Evolutionary conservation across 2,113 vertebrate species (phyloP).

Genomic region (Tenebrosternarchus preto): DNA sequence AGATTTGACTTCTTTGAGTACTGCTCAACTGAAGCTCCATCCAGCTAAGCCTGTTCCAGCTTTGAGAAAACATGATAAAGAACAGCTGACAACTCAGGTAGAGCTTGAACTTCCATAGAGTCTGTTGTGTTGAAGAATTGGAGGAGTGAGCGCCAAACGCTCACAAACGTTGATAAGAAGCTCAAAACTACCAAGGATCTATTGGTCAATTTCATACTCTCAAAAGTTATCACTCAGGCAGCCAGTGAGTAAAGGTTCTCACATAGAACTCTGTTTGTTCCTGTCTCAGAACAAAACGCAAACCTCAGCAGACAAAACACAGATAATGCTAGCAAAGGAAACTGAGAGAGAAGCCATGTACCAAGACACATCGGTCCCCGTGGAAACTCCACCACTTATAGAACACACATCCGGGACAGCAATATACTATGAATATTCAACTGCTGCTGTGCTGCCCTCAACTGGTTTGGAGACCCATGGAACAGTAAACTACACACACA

Average conservation of each 20-base stretch:
- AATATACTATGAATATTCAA: slow-evolving; percentile 1
- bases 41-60: slow-evolving; percentile 6
- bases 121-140: background rate
- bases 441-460: background rate
- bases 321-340: background rate
- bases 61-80: background rate
- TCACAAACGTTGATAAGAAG: no score
- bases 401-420: background rate
- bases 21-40: background rate
- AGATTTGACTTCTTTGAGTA: background rate
- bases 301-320: background rate
- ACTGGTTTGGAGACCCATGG: slow-evolving; percentile 1
- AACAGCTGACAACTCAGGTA: background rate
- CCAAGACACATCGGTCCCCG: background rate
- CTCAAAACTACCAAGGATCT: background rate
- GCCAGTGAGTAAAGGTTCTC: background rate
- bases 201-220: background rate
- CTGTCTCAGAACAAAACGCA: slow-evolving; percentile 18
- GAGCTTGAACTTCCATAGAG: background rate
- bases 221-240: background rate
- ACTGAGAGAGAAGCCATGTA: background rate
- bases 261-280: background rate
- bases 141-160: slow-evolving; percentile 13
- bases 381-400: background rate
- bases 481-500: background rate